Evolutionary conservation across 1,140 invertebrate genomes (phyloP), one percentile per base, ranked within the genome.

Genomic region (Polypedilum pembai): DNA sequence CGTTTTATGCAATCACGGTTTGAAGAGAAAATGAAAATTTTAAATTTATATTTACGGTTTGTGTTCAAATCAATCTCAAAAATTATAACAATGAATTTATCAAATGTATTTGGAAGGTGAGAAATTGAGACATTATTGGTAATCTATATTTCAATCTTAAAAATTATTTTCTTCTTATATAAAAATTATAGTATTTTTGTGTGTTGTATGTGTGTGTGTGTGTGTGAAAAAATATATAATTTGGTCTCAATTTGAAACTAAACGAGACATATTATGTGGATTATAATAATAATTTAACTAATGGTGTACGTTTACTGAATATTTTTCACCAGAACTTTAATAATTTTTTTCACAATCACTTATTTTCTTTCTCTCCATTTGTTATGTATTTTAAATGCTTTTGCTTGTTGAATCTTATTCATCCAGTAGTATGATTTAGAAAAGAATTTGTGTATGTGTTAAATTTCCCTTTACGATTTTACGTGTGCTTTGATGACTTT

Each of bases 301-400:
- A 56, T 56, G 45, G 45, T 56, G 45, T 56, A 56, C 45, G 45
- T 69, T 20, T 20, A 69, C 20, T 69, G 20, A 69, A 69, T 69
- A n/a, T 18, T 20, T 69, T 20, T 69, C 18, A 8, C 7, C 20
- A 10, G 8, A 20, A 8, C 65, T 69, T 69, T 8, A n/a, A n/a
- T n/a, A n/a, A n/a, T 69, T 69, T 69, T 69, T 69, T 18, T 20
- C 8, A 69, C 8, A 18, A 69, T 20, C 18, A 18, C 17, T 66
- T 20, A 8, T 20, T 1, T 66, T 66, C 17, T 18, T 66, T 66
- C 17, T 66, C 5, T 66, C 18, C 7, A 20, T 69, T 18, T 69
- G 8, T 69, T 18, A 69, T 69, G 45, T 69, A 8, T 66, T 66
- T 1, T 56, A 56, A 56, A 66, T 66, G 12, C 17, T 66, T 66